Evolutionary conservation across 2,113 vertebrate genomes (phyloP).

Genomic region (Aptenodytes patagonicus): DNA sequence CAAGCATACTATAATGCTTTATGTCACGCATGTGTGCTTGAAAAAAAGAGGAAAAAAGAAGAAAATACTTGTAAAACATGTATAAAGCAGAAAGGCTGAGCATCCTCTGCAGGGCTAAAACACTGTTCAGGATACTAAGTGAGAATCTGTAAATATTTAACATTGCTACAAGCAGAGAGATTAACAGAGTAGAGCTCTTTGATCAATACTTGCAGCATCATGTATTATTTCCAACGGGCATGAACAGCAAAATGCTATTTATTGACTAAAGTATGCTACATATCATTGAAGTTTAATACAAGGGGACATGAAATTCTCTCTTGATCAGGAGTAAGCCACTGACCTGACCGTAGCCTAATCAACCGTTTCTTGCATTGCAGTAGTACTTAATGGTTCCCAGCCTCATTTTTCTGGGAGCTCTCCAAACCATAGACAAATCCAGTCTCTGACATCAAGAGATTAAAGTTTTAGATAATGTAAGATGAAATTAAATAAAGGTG

Average conservation of each 20-base stretch:
- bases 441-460: slow-evolving; percentile 7
- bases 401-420: not conserved
- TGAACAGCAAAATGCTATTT: slow-evolving; percentile 34
- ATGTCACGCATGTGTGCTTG: not conserved
- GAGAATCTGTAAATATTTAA: slow-evolving; percentile 34
- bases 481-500: not conserved
- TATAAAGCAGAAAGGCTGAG: not conserved
- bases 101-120: not conserved
- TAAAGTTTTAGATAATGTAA: slow-evolving; percentile 14
- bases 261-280: slow-evolving; percentile 29
- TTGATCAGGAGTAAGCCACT: not conserved
- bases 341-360: not conserved
- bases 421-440: slow-evolving; percentile 15
- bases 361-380: slow-evolving; percentile 4
- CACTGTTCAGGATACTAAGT: not conserved
- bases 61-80: not conserved
- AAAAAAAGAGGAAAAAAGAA: not conserved
- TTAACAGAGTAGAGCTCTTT: slow-evolving; percentile 36
- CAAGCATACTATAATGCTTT: not conserved
- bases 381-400: not conserved
- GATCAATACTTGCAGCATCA: slow-evolving; percentile 39
- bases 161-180: slow-evolving; percentile 17
- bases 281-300: slow-evolving; percentile 40
- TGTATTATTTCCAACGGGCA: slow-evolving; percentile 6
- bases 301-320: slow-evolving; percentile 4